Percentiles rank a stretch among this genome's conserved stretches.
phyloP scores from a whole-genome alignment of 2,888 invertebrate genomes.

The Gasteruption jaculator region DNA sequence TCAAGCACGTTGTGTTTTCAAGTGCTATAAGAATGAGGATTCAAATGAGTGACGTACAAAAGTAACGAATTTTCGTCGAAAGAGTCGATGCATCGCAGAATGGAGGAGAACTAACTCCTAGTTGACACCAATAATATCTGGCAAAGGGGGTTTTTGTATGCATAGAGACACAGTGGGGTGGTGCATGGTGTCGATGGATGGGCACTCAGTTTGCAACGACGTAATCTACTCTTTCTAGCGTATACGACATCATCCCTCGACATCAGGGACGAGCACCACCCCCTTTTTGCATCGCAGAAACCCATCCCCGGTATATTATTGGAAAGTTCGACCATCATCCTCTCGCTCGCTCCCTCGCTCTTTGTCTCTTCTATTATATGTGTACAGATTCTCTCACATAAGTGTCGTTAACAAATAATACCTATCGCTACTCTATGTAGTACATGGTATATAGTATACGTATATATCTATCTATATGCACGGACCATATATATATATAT shows the following conservation, averaged over 20 bases:
- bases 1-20: no score
- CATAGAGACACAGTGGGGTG: conserved; percentile 1
- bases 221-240: conserved; percentile 28
- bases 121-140: conserved; percentile 25
- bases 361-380: no score
- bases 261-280: conserved; percentile 16
- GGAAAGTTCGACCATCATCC: conserved; percentile 27
- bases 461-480: no score
- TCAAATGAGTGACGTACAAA: no score
- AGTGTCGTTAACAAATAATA: no score
- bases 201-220: conserved; percentile 27
- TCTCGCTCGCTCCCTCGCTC: conserved; percentile 1
- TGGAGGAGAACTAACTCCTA: conserved; percentile 23
- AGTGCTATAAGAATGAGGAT: no score
- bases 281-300: conserved; percentile 8
- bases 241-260: conserved; percentile 19
- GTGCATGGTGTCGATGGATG: conserved; percentile 4
- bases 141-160: conserved; percentile 17
- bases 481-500: no score
- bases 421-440: no score
- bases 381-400: no score
- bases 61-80: conserved; percentile 39
- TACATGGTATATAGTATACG: no score
- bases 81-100: conserved; percentile 41
- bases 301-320: conserved; percentile 22